Evolutionary conservation across 2,113 vertebrate genomes (phyloP).

Genomic region (Peucedramus taeniatus): DNA sequence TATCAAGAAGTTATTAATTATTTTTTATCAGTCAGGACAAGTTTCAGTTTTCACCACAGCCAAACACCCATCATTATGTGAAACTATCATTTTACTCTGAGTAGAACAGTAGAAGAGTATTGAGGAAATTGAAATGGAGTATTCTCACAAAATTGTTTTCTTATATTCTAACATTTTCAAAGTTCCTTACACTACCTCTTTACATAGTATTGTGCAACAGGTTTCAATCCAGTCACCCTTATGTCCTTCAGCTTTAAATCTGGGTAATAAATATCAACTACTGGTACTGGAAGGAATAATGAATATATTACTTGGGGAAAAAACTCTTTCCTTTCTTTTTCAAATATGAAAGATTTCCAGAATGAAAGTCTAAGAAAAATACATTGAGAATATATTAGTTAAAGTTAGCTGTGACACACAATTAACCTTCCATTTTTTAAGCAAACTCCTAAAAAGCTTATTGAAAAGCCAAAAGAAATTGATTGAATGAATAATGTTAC

Average conservation of each 20-base stretch:
- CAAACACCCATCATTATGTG: not conserved
- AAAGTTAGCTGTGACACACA: not conserved
- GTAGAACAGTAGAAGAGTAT: not conserved
- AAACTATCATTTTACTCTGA: not conserved
- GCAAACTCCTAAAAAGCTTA: not conserved
- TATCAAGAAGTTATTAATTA: not conserved
- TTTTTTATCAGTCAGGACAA: not conserved
- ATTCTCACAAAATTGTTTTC: not conserved
- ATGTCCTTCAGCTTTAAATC: not conserved
- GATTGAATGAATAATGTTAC: not conserved
- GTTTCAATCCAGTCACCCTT: not conserved
- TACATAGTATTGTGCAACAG: not conserved
- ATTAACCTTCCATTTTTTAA: not conserved
- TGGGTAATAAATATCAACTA: not conserved
- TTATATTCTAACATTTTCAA: not conserved
- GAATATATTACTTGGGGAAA: not conserved
- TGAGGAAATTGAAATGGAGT: not conserved
- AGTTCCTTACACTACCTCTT: not conserved
- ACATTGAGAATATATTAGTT: not conserved
- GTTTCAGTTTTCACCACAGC: not conserved
- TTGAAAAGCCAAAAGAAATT: not conserved
- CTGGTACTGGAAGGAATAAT: not conserved
- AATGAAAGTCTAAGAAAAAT: not conserved
- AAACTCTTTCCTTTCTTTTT: not conserved
- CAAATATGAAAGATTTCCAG: not conserved